Evolutionary conservation across 2,113 vertebrate genomes (phyloP).

Genomic region (Origma solitaria): DNA sequence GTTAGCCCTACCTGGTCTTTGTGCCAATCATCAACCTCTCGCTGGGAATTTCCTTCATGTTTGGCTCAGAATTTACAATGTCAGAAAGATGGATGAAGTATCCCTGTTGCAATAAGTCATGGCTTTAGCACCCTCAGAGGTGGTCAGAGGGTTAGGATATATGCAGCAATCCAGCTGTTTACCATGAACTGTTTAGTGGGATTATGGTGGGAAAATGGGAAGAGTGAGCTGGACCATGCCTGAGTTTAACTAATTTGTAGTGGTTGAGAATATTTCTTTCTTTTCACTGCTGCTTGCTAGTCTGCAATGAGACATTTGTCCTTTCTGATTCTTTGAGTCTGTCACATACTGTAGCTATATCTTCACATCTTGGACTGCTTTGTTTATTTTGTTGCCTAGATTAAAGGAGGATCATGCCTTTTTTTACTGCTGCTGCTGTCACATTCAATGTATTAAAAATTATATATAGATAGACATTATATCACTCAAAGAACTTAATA

Average conservation of each 20-base stretch:
- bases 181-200: background rate
- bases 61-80: background rate
- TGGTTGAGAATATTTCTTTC: background rate
- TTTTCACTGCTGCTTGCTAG: background rate
- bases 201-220: background rate
- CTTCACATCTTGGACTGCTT: background rate
- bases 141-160: background rate
- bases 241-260: background rate
- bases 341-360: background rate
- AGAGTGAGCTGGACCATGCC: background rate
- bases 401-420: background rate
- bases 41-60: background rate
- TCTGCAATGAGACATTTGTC: background rate
- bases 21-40: background rate
- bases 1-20: rapidly evolving
- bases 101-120: background rate
- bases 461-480: background rate
- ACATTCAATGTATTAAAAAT: background rate
- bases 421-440: background rate
- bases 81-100: background rate
- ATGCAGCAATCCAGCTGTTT: background rate
- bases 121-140: background rate
- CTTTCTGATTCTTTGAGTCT: background rate
- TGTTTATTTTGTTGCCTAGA: background rate
- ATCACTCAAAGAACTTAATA: background rate